Base-by-base conservation (phyloP, 2,797 vertebrate species). In the Hydrophis major region DNA sequence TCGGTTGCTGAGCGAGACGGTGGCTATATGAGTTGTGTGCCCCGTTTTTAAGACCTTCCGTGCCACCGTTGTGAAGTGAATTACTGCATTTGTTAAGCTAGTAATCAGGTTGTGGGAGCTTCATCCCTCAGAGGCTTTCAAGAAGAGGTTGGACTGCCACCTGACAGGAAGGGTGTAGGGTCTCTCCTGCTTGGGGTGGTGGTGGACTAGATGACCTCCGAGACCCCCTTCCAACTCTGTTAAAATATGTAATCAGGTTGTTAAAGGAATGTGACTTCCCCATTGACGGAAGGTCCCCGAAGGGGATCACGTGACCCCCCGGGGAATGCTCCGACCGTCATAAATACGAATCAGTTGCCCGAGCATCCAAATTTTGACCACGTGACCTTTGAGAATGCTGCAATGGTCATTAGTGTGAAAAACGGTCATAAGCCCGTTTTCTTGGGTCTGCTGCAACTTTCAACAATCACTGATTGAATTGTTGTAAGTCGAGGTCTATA, bases 381-480 rank as follows among this genome's bases (percentile, higher is more conserved):
- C 0, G 0, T 16, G n/a, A 6, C 28, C 66, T 53, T 11, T 53
- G n/a, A 0, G 4, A 11, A n/a, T n/a, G 2, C 10, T 28, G 61
- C 25, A 27, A 63, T 1, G 1, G 12, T 14, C 63, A 12, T 63
- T 11, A 63, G 60, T 63, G 28, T 66, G 63, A 66, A n/a, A n/a
- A 66, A 66, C 8, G 28, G 28, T 66, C 63, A 13, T 6, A 66
- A n/a, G 28, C 14, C 28, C 4, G 4, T 66, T 66, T 66, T n/a
- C 13, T n/a, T 5, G 3, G 63, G 11, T 14, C 28, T 3, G n/a
- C 32, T 18, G 2, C 32, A 18, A 32, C 14, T 69, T 69, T 69
- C 6, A 32, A 18, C 0, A 6, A 14, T 37, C 66, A 32, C n/a
- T 69, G 6, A 69, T 7, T 18, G 66, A 69, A 50, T 50, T 50